Percentiles rank a stretch among this genome's conserved stretches.
Evolutionary conservation across 2,113 vertebrate species (phyloP).

Genomic region (Anas platyrhynchos): DNA sequence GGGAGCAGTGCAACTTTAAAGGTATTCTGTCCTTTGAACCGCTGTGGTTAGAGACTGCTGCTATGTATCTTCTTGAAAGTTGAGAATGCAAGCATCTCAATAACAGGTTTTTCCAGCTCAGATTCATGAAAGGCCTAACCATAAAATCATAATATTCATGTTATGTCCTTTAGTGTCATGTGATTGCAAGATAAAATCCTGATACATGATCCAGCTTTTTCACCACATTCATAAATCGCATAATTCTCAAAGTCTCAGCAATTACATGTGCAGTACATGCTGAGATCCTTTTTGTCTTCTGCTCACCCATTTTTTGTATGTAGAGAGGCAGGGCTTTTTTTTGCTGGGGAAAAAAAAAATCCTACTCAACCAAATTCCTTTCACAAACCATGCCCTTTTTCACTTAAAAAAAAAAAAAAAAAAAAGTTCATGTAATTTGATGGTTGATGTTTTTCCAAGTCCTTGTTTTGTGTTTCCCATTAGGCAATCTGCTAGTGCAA

Average conservation of each 20-base stretch:
- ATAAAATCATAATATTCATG: slow-evolving; percentile 5
- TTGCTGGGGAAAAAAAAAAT: neutral
- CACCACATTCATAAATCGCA: accelerated
- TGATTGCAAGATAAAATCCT: neutral
- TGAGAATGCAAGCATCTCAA: neutral
- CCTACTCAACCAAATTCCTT: neutral
- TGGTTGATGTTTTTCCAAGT: neutral
- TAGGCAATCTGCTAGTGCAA: neutral
- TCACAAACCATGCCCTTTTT: neutral
- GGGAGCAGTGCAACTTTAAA: neutral
- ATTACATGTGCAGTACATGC: neutral
- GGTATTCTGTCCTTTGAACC: neutral
- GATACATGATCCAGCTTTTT: neutral
- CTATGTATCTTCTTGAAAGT: neutral
- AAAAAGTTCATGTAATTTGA: neutral
- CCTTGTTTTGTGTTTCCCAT: neutral
- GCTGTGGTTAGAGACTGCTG: neutral
- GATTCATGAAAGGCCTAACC: neutral
- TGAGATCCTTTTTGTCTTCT: neutral
- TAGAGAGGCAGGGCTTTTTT: neutral
- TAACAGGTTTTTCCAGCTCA: slow-evolving; percentile 46
- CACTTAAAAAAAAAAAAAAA: neutral
- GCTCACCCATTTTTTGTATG: neutral
- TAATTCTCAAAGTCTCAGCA: neutral
- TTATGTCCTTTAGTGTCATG: neutral